Base-by-base conservation (phyloP, 2,888 invertebrate species). In the Autographa pulchrina region DNA sequence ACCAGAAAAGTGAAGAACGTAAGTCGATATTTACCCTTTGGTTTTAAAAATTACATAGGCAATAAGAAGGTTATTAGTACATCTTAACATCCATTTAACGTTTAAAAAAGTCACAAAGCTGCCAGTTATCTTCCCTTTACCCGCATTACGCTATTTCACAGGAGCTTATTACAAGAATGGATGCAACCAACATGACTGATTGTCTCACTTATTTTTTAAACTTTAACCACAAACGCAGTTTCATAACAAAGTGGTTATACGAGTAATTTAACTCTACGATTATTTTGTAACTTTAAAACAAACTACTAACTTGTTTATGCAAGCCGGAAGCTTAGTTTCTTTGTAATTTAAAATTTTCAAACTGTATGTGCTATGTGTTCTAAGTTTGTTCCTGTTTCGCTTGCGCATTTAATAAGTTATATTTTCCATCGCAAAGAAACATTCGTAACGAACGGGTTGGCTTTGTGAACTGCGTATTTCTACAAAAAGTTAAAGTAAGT, bases 331-430 rank as follows among this genome's bases (percentile, higher is more conserved):
- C 90, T 91, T 90, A 91, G 92, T 92, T 93, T 91, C 92, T 91
- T 92, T 90, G 91, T 92, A 92, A 93, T 93, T 92, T 92, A 90
- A 93, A 93, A 92, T 91, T 93, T 92, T 86, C 86, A 87, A 87
- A 87, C 88, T 90, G 88, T 87, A 88, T 90, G 85, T 89, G 87
- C 86, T 85, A 88, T 87, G 84, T 86, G 85, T 87, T 87, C 83
- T 82, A 88, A 85, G 81, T 86, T 85, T 70, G 79, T 86, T 86
- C 74, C 77, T 78, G 79, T 83, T 82, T 81, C 80, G 69, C 82
- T 82, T 82, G 74, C 84, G 64, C 81, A 76, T 82, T 79, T 79
- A 82, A 78, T 82, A 83, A 80, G 74, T 82, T 84, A 70, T 77
- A 65, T 65, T 78, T 75, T 75, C 78, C 72, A 81, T 85, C 77